Percentiles rank a stretch among this genome's conserved stretches.
phyloP scores from a whole-genome alignment of 2,113 vertebrate genomes.

The Lagopus muta region DNA sequence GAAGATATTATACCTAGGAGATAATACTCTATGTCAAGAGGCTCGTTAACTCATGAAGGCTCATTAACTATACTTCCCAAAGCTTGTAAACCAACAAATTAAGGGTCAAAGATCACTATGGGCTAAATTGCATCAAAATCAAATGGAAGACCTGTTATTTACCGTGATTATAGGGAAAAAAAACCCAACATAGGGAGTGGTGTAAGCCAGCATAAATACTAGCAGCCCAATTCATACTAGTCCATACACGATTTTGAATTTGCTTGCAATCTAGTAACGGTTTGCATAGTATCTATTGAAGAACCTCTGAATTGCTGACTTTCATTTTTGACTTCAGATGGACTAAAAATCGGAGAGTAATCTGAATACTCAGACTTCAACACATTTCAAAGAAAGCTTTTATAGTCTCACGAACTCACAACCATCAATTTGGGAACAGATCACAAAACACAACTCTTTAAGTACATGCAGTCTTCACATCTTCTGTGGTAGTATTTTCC shows the following conservation, averaged over 20 bases:
- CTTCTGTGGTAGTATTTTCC: neutral
- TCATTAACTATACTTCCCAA: neutral
- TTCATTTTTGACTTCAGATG: neutral
- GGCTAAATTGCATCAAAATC: neutral
- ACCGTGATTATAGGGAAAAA: neutral
- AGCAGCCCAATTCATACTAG: neutral
- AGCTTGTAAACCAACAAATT: neutral
- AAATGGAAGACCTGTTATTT: neutral
- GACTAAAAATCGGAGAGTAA: neutral
- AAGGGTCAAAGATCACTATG: neutral
- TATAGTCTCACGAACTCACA: neutral
- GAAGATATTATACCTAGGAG: neutral
- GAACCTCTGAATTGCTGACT: neutral
- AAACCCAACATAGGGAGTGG: neutral
- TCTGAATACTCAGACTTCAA: neutral
- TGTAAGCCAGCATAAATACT: neutral
- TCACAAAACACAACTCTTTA: neutral
- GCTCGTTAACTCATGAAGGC: neutral
- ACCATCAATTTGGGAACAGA: neutral
- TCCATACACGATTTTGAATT: neutral
- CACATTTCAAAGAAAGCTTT: neutral
- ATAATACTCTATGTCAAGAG: neutral
- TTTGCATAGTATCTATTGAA: neutral
- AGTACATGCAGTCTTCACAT: neutral
- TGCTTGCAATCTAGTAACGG: neutral